These are phyloP conservation scores for Scartelaos histophorus DNA, from an alignment of 2,113 vertebrate species.

Conservation along the genomic window DNA sequence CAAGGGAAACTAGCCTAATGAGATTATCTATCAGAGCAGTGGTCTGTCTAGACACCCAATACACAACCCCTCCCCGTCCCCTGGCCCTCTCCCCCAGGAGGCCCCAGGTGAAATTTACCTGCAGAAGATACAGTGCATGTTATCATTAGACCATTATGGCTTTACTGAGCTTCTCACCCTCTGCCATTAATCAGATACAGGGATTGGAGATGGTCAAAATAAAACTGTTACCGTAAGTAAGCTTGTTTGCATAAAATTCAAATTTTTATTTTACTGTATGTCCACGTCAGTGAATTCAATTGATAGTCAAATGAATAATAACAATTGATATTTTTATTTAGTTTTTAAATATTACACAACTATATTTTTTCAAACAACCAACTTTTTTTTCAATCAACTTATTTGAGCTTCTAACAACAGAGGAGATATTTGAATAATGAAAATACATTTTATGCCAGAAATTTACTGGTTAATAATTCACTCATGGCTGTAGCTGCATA, in stretches of 20 bases:
- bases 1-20: constrained; percentile 73
- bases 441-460: background rate
- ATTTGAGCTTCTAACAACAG: no score
- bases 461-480: no score
- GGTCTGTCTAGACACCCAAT: constrained; percentile 76
- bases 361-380: no score
- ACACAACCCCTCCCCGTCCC: constrained; percentile 62
- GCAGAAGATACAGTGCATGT: constrained; percentile 28
- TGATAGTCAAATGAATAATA: no score
- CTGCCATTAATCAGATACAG: constrained; percentile 27
- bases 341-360: no score
- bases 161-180: constrained; percentile 61
- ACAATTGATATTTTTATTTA: no score
- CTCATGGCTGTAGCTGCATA: background rate
- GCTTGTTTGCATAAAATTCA: background rate
- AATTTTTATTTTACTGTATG: background rate
- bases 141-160: constrained; percentile 69
- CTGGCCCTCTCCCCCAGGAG: constrained; percentile 1
- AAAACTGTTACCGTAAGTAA: background rate
- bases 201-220: constrained; percentile 9
- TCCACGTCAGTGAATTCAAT: background rate
- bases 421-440: no score
- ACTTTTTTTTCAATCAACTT: no score
- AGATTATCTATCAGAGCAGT: constrained; percentile 71
- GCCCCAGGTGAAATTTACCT: constrained; percentile 73